Evolutionary conservation across 2,797 vertebrate genomes (phyloP), one percentile per base, ranked within the genome.

Genomic region (Eulemur mongoz): DNA sequence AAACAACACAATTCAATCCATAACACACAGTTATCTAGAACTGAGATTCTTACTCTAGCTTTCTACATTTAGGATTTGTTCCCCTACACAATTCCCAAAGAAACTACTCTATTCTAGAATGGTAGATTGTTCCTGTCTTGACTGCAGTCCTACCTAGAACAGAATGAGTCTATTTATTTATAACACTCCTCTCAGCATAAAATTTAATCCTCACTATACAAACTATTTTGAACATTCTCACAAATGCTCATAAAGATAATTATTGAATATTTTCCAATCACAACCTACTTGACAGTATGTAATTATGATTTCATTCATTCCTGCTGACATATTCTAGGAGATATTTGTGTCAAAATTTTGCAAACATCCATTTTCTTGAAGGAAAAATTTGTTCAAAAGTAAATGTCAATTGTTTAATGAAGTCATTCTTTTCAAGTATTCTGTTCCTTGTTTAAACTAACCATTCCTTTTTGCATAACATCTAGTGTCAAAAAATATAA

Each of bases 401-500:
- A 91, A 94, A 92, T 12, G 17, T 82, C 27, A 45, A 15, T 80
- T 94, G 50, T 84, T 93, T 93, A 93, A 95, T 52, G 14, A 78
- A 73, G 48, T 93, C 70, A 70, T 90, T 83, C 59, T 83, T 80
- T 70, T 93, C 50, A 86, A 79, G 43, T 82, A 92, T 93, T 83
- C 72, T 92, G 59, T 75, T 96, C 59, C 32, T 82, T 93, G 10
- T 92, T 94, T 92, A 94, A 96, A 83, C 7, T 40, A 96, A 82
- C 9, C 22, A 38, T 92, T 80, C n/a, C 52, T 72, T 94, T 84
- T 85, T 69, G 15, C 18, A 92, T 6, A 87, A 72, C 40, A 61
- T 83, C 52, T 90, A 79, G 73, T 79, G 88, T 88, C 76, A 97
- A 95, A 97, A 94, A 89, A 76, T 93, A 65, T 50, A 97, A 79